phyloP scores from a whole-genome alignment of 2,797 vertebrate species.

The Fringilla coelebs region DNA sequence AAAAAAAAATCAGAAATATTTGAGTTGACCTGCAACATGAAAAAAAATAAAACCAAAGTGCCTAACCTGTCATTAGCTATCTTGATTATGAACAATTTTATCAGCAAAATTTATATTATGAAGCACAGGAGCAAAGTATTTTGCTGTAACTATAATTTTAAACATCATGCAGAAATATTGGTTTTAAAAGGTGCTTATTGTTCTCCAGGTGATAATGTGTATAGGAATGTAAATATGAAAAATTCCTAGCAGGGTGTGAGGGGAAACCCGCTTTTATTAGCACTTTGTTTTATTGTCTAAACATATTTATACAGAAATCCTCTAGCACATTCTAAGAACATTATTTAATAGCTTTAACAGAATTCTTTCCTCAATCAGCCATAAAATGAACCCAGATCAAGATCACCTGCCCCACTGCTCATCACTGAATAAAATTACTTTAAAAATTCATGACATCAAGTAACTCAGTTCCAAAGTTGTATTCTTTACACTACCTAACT shows the following conservation, averaged over 20 bases:
- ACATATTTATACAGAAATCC: neutral
- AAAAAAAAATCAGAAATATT: neutral
- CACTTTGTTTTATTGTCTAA: neutral
- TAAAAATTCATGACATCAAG: neutral
- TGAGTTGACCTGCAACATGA: neutral
- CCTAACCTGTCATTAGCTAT: neutral
- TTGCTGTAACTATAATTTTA: neutral
- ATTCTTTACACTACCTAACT: neutral
- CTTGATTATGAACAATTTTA: neutral
- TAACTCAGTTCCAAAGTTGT: neutral
- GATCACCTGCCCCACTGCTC: neutral
- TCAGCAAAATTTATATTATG: neutral
- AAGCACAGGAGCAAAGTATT: neutral
- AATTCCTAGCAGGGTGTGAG: neutral
- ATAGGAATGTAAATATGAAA: neutral
- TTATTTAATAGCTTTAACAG: neutral
- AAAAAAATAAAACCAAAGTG: neutral
- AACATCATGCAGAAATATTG: neutral
- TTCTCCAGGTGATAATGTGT: neutral
- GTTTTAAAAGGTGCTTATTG: neutral
- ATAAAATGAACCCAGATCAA: neutral
- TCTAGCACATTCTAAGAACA: neutral
- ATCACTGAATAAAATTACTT: neutral
- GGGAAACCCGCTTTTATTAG: neutral
- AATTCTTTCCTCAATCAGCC: neutral